Evolutionary conservation across 2,888 invertebrate species (phyloP).

Genomic region (Acanthosoma haemorrhoidale): DNA sequence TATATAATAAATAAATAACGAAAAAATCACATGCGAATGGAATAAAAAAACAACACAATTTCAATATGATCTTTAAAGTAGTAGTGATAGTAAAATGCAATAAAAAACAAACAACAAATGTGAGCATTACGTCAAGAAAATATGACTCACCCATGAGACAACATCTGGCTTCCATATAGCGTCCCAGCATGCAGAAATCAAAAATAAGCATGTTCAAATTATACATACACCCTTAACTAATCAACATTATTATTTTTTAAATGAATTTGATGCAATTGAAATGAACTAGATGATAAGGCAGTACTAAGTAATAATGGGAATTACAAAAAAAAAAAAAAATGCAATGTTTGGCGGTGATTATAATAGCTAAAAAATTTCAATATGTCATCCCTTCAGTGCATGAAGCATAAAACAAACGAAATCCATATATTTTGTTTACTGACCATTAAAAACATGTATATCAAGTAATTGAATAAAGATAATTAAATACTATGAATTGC

Average conservation of each 20-base stretch:
- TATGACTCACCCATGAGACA: slow-evolving; percentile 40
- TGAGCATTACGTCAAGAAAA: neutral
- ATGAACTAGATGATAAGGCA: neutral
- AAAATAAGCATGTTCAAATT: slow-evolving; percentile 33
- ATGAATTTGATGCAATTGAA: neutral
- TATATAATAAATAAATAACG: neutral
- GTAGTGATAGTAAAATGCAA: neutral
- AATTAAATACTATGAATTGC: no score
- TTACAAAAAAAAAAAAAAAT: neutral
- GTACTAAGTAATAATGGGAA: neutral
- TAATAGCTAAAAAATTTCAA: no score
- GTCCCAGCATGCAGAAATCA: slow-evolving; percentile 40
- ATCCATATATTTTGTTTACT: no score
- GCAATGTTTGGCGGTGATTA: no score
- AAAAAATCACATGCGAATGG: neutral
- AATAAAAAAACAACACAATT: neutral
- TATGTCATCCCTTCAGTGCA: no score
- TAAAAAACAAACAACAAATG: no score
- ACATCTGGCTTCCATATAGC: slow-evolving; percentile 40
- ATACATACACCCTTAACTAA: slow-evolving; percentile 21
- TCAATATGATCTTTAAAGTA: no score
- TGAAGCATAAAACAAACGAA: no score
- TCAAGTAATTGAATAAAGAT: no score
- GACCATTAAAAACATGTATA: no score
- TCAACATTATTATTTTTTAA: neutral